phyloP scores from a whole-genome alignment of 1,140 invertebrate species.

The Mactra quadrangularis region DNA sequence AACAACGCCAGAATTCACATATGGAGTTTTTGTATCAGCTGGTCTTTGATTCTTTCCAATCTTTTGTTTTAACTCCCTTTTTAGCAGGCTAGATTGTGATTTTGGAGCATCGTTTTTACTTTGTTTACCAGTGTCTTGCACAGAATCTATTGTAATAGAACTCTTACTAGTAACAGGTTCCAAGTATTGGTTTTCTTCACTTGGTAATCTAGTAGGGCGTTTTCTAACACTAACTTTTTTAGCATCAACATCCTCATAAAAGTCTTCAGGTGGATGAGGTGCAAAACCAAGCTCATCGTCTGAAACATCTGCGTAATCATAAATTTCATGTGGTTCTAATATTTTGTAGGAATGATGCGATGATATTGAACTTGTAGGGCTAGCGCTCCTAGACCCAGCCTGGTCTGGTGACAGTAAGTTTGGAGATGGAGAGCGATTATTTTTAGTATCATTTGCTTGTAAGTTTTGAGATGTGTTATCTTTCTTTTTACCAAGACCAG shows the following conservation, averaged over 20 bases:
- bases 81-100: not conserved
- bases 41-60: not conserved
- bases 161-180: conserved; percentile 12
- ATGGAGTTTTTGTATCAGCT: not conserved
- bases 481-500: not conserved
- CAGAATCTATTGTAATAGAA: conserved; percentile 8
- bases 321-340: not conserved
- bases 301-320: conserved; percentile 22
- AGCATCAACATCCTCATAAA: conserved; percentile 27
- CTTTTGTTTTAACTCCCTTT: conserved; percentile 7
- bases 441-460: not conserved
- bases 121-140: not conserved
- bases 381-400: no score
- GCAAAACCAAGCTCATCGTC: not conserved
- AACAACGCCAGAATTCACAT: not conserved
- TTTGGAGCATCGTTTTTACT: not conserved
- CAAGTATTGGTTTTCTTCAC: not conserved
- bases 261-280: not conserved
- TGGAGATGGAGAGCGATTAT: not conserved
- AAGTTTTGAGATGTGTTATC: not conserved
- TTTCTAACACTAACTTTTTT: conserved; percentile 18
- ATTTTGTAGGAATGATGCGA: conserved; percentile 38
- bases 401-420: not conserved
- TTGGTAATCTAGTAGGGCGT: not conserved
- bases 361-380: not conserved